Conservation (phyloP, 1,140 invertebrate genomes). For the Trichoplusia ni region DNA sequence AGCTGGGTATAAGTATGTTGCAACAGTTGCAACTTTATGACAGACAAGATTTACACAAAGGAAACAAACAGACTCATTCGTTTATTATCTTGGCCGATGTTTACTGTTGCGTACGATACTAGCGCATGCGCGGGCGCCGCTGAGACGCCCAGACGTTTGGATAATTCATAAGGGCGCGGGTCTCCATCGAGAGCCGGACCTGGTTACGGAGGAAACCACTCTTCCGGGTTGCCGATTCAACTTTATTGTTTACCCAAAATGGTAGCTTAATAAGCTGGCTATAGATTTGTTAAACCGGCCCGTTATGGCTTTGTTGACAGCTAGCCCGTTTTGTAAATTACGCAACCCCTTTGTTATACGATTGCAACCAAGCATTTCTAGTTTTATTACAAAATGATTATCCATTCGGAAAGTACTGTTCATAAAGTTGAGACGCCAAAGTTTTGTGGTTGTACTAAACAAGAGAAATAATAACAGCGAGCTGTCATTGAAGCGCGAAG, state of each 20-base stretch:
- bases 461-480: slow-evolving; percentile 17
- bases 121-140: slow-evolving; percentile 60
- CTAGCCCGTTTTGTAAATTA: not conserved
- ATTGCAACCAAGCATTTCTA: not conserved
- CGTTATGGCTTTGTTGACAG: slow-evolving; percentile 6
- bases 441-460: not conserved
- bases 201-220: slow-evolving; percentile 6
- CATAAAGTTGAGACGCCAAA: not conserved
- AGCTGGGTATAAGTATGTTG: slow-evolving; percentile 15
- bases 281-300: slow-evolving; percentile 13
- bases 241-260: slow-evolving; percentile 43
- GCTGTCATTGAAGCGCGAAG: slow-evolving; percentile 33
- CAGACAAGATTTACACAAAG: slow-evolving; percentile 34
- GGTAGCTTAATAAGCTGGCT: slow-evolving; percentile 29
- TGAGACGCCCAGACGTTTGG: slow-evolving; percentile 59
- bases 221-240: slow-evolving; percentile 64
- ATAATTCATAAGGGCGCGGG: slow-evolving; percentile 69
- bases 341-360: slow-evolving; percentile 23
- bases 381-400: slow-evolving; percentile 13
- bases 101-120: slow-evolving; percentile 47
- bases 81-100: slow-evolving; percentile 46
- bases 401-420: not conserved
- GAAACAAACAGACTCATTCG: slow-evolving; percentile 32
- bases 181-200: slow-evolving; percentile 22
- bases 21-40: slow-evolving; percentile 31